These are phyloP conservation scores for Phalanger gymnotis DNA, from an alignment of 2,797 vertebrate genomes.

Conservation along the genomic window DNA sequence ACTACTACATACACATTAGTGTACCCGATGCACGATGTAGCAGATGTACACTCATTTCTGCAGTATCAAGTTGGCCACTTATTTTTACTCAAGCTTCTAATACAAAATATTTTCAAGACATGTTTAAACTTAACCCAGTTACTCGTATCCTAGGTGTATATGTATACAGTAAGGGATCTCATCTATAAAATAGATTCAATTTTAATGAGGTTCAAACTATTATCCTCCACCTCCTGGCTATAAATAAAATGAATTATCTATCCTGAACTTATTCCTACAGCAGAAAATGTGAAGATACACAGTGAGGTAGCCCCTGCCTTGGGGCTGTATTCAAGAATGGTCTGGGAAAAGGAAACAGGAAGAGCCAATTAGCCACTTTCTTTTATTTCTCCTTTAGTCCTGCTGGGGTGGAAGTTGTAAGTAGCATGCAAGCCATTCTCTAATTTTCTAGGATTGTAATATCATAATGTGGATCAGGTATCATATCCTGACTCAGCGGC, in stretches of 20 bases:
- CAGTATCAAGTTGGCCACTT: not conserved
- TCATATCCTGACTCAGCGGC: not conserved
- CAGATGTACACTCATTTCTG: not conserved
- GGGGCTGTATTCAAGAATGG: not conserved
- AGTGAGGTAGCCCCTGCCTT: not conserved
- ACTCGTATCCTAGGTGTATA: not conserved
- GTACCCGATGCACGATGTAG: too few relatives aligned
- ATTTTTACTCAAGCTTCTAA: not conserved
- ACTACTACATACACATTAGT: not conserved
- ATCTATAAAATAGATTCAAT: not conserved
- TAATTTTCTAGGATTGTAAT: not conserved
- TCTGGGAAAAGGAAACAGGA: conserved; percentile 4
- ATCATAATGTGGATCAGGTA: not conserved
- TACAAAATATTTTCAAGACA: not conserved
- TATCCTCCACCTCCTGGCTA: not conserved
- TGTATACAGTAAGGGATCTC: not conserved
- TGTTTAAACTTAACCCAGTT: not conserved
- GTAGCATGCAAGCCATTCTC: not conserved
- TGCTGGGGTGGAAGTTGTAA: not conserved
- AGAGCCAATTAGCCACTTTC: not conserved
- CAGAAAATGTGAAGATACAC: rapidly evolving
- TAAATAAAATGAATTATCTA: not conserved
- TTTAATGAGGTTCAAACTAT: not conserved
- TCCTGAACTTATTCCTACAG: not conserved
- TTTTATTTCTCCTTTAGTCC: not conserved